A percentile compares a stretch with the other conserved stretches of the same genome.
Conservation (phyloP, 2,113 vertebrate species). For the Zingel zingel region DNA sequence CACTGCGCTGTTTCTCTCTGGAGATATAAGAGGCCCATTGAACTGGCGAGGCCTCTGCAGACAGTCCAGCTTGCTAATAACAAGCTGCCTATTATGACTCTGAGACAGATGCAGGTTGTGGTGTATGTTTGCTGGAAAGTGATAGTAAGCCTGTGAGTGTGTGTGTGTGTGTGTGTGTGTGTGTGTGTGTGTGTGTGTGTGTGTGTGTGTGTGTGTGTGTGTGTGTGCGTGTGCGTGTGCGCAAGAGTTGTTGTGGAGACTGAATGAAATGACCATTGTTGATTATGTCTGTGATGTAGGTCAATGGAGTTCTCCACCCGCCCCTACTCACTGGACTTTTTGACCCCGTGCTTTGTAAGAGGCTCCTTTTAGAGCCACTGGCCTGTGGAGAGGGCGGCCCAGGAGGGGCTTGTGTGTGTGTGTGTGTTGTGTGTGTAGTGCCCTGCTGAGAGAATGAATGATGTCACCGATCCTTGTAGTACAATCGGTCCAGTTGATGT, state of each 20-base stretch:
- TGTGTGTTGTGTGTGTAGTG: constrained; percentile 38
- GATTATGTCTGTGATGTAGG: constrained; percentile 71
- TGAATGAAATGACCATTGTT: constrained; percentile 73
- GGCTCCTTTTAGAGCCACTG: constrained; percentile 47
- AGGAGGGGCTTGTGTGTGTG: constrained; percentile 3
- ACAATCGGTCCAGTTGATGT: constrained; percentile 72
- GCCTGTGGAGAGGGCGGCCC: constrained; percentile 18
- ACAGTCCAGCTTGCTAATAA: constrained; percentile 62
- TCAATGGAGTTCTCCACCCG: constrained; percentile 71
- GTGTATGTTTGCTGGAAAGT: constrained; percentile 55
- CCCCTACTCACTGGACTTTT: constrained; percentile 55
- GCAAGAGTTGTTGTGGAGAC: constrained; percentile 46
- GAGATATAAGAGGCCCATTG: constrained; percentile 74
- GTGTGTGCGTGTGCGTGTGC: background rate
- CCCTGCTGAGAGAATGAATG: constrained; percentile 65
- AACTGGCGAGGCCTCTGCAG: constrained; percentile 55
- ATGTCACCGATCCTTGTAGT: constrained; percentile 67
- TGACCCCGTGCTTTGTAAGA: constrained; percentile 67
- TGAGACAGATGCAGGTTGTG: constrained; percentile 70
- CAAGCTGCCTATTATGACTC: constrained; percentile 70
- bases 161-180: constrained; percentile 24
- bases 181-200: background rate
- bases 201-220: constrained; percentile 16
- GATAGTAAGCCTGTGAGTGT: constrained; percentile 60
- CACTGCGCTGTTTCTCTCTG: constrained; percentile 40